Percentiles rank a stretch among this genome's conserved stretches.
These are phyloP conservation scores for Chascanopsetta lugubris DNA, from an alignment of 2,113 vertebrate species.

Conservation along the genomic window DNA sequence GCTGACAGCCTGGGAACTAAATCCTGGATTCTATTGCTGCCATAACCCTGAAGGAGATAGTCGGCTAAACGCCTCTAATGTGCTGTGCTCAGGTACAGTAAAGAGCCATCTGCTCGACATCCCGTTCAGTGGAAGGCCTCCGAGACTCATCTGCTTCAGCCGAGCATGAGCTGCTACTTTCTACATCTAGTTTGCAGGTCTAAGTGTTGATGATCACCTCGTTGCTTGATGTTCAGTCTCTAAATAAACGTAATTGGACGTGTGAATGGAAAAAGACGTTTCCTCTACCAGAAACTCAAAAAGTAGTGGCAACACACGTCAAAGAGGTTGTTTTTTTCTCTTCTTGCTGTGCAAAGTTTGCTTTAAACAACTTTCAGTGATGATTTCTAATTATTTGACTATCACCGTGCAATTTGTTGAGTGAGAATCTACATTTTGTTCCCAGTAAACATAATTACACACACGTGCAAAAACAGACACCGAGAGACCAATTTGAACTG, in stretches of 20 bases:
- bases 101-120: slow-evolving; percentile 21
- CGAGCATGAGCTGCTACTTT: slow-evolving; percentile 13
- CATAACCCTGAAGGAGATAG: neutral
- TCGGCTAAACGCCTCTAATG: slow-evolving; percentile 18
- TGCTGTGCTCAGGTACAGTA: slow-evolving; percentile 1
- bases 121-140: neutral
- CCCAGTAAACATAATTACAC: neutral
- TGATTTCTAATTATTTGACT: neutral
- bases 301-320: neutral
- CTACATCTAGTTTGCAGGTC: slow-evolving; percentile 4
- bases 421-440: neutral
- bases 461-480: slow-evolving; percentile 4
- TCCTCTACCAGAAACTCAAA: no score
- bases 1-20: neutral
- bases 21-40: neutral
- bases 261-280: no score
- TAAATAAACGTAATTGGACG: no score
- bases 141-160: slow-evolving; percentile 5
- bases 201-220: slow-evolving; percentile 21
- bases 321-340: no score
- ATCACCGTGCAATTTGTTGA: neutral
- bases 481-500: slow-evolving; percentile 15
- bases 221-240: no score
- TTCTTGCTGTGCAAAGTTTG: neutral
- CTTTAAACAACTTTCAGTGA: neutral